Percentiles rank a stretch among this genome's conserved stretches.
phyloP scores from a whole-genome alignment of 2,888 invertebrate species.

The Trissolcus japonicus region DNA sequence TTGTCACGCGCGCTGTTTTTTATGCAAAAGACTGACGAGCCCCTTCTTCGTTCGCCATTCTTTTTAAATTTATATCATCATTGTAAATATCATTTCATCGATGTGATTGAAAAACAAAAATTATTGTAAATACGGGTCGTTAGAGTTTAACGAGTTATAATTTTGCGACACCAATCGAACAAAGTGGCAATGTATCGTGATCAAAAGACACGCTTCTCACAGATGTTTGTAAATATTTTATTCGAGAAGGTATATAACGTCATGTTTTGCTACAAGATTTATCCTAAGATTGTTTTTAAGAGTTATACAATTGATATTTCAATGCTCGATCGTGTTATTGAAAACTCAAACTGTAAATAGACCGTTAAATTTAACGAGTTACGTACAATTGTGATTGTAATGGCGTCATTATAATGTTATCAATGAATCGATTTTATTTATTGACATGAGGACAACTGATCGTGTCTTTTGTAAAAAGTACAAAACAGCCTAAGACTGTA shows the following conservation, averaged over 20 bases:
- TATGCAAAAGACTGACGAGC: slow-evolving; percentile 38
- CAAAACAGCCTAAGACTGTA: slow-evolving; percentile 46
- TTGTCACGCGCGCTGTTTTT: slow-evolving; percentile 16
- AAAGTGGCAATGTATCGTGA: slow-evolving; percentile 30
- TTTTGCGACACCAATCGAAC: too few species aligned
- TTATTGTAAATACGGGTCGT: slow-evolving; percentile 33
- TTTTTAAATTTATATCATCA: slow-evolving; percentile 11
- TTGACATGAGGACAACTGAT: slow-evolving; percentile 16
- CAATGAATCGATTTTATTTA: slow-evolving; percentile 46
- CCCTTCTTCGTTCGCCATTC: slow-evolving; percentile 11
- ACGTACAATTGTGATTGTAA: slow-evolving; percentile 36
- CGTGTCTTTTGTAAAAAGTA: slow-evolving; percentile 25
- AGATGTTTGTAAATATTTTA: slow-evolving; percentile 28
- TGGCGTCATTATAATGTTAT: slow-evolving; percentile 27
- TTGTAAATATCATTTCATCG: slow-evolving; percentile 39
- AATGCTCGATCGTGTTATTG: not conserved
- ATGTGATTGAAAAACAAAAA: slow-evolving; percentile 20
- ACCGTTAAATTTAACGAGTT: slow-evolving; percentile 28
- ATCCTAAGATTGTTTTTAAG: slow-evolving; percentile 21
- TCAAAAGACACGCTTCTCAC: slow-evolving; percentile 6
- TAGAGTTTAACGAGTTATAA: not conserved
- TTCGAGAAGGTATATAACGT: slow-evolving; percentile 12
- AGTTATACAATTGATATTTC: slow-evolving; percentile 8
- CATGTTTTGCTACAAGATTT: slow-evolving; percentile 21
- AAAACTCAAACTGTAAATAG: slow-evolving; percentile 10